These are phyloP conservation scores for Phoxinus phoxinus DNA, from an alignment of 2,113 vertebrate species.

Conservation along the genomic window DNA sequence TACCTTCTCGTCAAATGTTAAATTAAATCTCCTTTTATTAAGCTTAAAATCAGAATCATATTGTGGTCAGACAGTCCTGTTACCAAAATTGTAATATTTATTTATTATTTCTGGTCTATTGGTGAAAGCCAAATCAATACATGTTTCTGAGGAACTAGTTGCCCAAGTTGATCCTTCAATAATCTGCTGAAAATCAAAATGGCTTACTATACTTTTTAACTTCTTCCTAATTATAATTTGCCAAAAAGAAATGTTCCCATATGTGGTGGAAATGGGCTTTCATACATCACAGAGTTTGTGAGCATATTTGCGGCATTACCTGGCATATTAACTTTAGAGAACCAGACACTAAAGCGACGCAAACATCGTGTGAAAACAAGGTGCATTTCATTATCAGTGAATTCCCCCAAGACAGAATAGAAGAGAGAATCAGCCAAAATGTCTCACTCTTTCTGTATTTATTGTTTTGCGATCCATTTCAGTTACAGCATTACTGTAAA, in stretches of 20 bases:
- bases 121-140: too few relatives aligned
- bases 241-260: neutral
- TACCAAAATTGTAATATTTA: too few relatives aligned
- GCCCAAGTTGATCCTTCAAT: too few relatives aligned
- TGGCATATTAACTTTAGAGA: neutral
- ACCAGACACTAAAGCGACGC: neutral
- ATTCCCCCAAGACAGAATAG: neutral
- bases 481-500: slow-evolving; percentile 9
- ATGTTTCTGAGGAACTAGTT: too few relatives aligned
- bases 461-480: slow-evolving; percentile 9
- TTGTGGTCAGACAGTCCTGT: too few relatives aligned
- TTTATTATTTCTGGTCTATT: too few relatives aligned
- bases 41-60: too few relatives aligned
- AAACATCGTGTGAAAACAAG: neutral
- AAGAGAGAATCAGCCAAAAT: neutral
- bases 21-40: too few relatives aligned
- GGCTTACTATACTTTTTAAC: too few relatives aligned
- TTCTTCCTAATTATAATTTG: neutral
- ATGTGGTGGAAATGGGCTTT: neutral
- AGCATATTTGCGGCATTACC: neutral
- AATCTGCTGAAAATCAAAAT: too few relatives aligned
- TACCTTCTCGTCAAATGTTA: too few relatives aligned
- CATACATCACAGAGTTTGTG: neutral
- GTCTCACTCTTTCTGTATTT: slow-evolving; percentile 10
- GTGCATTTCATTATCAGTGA: neutral